phyloP scores from a whole-genome alignment of 2,888 invertebrate species.

The Meandrusa payeni region DNA sequence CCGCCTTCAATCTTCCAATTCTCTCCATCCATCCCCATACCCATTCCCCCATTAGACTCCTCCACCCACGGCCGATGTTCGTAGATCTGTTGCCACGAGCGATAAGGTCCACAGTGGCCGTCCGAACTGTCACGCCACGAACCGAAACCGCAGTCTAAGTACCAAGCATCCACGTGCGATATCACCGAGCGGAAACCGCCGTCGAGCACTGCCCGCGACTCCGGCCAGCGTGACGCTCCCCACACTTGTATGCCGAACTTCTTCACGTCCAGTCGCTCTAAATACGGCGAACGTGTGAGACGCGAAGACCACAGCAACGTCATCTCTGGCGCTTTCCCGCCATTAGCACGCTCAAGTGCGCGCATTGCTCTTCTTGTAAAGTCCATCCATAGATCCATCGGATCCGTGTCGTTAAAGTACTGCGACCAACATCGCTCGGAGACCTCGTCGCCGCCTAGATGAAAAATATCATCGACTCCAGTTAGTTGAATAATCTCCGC shows the following conservation, averaged over 20 bases:
- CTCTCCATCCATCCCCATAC: slow-evolving; percentile 37
- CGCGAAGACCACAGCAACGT: slow-evolving; percentile 89
- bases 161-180: slow-evolving; percentile 94
- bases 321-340: slow-evolving; percentile 76
- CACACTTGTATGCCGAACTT: slow-evolving; percentile 87
- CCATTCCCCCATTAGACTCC: slow-evolving; percentile 52
- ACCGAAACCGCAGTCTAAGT: slow-evolving; percentile 93
- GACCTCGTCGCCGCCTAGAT: slow-evolving; percentile 92
- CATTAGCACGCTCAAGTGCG: slow-evolving; percentile 83
- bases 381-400: slow-evolving; percentile 89
- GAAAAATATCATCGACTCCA: slow-evolving; percentile 89
- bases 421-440: slow-evolving; percentile 90
- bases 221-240: slow-evolving; percentile 91
- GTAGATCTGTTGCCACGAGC: slow-evolving; percentile 93
- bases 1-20: slow-evolving; percentile 84
- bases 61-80: slow-evolving; percentile 89
- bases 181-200: slow-evolving; percentile 89
- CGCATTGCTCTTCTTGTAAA: slow-evolving; percentile 85
- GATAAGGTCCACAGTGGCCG: slow-evolving; percentile 93
- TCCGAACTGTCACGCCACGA: slow-evolving; percentile 92
- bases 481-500: slow-evolving; percentile 87
- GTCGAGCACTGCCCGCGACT: slow-evolving; percentile 87
- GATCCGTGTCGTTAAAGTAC: slow-evolving; percentile 87
- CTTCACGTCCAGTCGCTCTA: slow-evolving; percentile 77
- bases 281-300: slow-evolving; percentile 86